Conservation (phyloP, 2,797 vertebrate genomes). For the Toxotes lorentzi region DNA sequence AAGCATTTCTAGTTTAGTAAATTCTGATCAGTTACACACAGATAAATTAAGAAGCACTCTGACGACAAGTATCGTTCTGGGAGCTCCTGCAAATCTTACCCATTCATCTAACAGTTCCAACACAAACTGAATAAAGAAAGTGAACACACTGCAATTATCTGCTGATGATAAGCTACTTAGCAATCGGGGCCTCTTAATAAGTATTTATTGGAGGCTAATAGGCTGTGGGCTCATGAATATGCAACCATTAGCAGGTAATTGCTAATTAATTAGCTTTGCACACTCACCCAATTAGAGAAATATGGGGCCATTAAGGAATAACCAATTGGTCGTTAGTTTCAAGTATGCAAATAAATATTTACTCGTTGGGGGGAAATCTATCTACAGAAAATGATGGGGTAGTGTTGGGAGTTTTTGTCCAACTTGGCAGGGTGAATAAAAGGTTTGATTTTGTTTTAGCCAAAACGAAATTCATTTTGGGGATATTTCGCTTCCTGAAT, state of each 20-base stretch:
- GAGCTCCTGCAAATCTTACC: background rate
- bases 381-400: slow-evolving; percentile 52
- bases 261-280: slow-evolving; percentile 81
- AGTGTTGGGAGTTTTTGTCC: slow-evolving; percentile 53
- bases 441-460: slow-evolving; percentile 27
- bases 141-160: slow-evolving; percentile 52
- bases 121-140: slow-evolving; percentile 44
- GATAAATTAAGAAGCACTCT: background rate
- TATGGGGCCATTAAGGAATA: slow-evolving; percentile 77
- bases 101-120: background rate
- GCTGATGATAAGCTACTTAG: slow-evolving; percentile 71
- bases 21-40: background rate
- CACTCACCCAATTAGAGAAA: slow-evolving; percentile 77
- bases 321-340: slow-evolving; percentile 72
- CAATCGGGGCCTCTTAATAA: slow-evolving; percentile 71
- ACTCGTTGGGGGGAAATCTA: slow-evolving; percentile 54
- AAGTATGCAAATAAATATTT: slow-evolving; percentile 78
- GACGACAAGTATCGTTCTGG: background rate
- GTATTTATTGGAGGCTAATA: slow-evolving; percentile 79
- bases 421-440: slow-evolving; percentile 48
- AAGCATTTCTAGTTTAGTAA: background rate
- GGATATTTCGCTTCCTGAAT: background rate
- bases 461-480: slow-evolving; percentile 26
- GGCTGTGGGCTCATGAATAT: slow-evolving; percentile 74
- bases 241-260: slow-evolving; percentile 80